Evolutionary conservation across 2,888 invertebrate species (phyloP).

Genomic region (Dynastes hyllus): DNA sequence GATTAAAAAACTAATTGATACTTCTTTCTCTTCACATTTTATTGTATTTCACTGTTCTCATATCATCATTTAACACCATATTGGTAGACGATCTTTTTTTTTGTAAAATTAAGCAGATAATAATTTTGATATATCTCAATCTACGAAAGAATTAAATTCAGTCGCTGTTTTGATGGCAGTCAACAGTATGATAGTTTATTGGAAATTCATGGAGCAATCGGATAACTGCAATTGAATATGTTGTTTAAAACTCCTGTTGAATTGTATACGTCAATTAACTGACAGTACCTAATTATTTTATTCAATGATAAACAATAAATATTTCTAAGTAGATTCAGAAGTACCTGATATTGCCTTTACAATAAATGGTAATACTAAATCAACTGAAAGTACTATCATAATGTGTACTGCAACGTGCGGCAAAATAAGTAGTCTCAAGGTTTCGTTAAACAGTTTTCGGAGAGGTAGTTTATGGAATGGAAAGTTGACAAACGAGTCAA

Average conservation of each 20-base stretch:
- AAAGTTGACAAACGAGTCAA: conserved; percentile 62
- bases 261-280: no score
- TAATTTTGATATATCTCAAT: conserved; percentile 38
- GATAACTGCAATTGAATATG: background rate
- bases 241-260: background rate
- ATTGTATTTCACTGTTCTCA: conserved; percentile 28
- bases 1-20: conserved; percentile 56
- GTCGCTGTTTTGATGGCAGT: conserved; percentile 25
- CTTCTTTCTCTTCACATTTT: conserved; percentile 33
- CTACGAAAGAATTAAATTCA: conserved; percentile 30
- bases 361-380: no score
- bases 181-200: conserved; percentile 22
- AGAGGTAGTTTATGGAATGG: conserved; percentile 67
- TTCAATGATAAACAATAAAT: background rate
- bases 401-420: conserved; percentile 3
- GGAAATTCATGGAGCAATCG: background rate
- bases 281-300: background rate
- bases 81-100: conserved; percentile 14
- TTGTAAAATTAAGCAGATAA: conserved; percentile 24
- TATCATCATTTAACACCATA: conserved; percentile 36
- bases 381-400: background rate
- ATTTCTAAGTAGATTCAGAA: no score
- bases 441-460: conserved; percentile 54
- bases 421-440: conserved; percentile 39
- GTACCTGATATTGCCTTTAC: no score